These are phyloP conservation scores for Troides helena DNA, from an alignment of 2,888 invertebrate genomes.

Conservation along the genomic window DNA sequence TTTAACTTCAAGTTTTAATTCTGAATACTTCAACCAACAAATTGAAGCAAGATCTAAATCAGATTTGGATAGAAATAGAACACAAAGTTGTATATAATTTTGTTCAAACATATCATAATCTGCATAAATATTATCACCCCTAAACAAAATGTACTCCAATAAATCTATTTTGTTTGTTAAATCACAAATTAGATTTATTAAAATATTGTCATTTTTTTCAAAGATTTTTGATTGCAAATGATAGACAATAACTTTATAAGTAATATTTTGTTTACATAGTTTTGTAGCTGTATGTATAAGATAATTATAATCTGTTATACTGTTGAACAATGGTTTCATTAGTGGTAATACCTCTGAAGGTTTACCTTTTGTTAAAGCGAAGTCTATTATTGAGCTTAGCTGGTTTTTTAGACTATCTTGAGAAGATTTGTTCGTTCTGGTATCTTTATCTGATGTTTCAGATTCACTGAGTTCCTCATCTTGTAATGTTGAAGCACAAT, in stretches of 20 bases:
- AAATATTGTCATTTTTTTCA: conserved; percentile 42
- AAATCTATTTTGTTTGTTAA: conserved; percentile 67
- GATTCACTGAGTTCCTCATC: conserved; percentile 8
- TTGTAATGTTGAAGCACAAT: conserved; percentile 15
- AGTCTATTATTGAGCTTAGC: conserved; percentile 44
- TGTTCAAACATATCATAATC: conserved; percentile 55
- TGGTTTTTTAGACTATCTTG: conserved; percentile 51
- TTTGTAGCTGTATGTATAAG: conserved; percentile 50
- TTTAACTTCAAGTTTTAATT: conserved; percentile 48
- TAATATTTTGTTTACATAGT: conserved; percentile 54
- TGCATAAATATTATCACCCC: conserved; percentile 57
- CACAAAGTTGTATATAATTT: conserved; percentile 58
- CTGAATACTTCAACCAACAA: conserved; percentile 71
- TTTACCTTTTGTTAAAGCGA: conserved; percentile 35
- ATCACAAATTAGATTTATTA: conserved; percentile 50
- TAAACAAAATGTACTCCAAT: conserved; percentile 66
- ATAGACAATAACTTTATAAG: conserved; percentile 59
- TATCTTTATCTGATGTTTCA: conserved; percentile 11
- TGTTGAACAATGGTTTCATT: conserved; percentile 54
- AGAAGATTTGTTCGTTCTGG: conserved; percentile 7
- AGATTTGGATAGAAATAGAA: conserved; percentile 59
- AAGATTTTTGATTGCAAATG: conserved; percentile 59
- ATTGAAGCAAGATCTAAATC: conserved; percentile 73
- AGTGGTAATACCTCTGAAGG: conserved; percentile 46
- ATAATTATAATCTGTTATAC: conserved; percentile 54